Evolutionary conservation across 1,140 invertebrate species (phyloP).

Genomic region (Solenopsis invicta): DNA sequence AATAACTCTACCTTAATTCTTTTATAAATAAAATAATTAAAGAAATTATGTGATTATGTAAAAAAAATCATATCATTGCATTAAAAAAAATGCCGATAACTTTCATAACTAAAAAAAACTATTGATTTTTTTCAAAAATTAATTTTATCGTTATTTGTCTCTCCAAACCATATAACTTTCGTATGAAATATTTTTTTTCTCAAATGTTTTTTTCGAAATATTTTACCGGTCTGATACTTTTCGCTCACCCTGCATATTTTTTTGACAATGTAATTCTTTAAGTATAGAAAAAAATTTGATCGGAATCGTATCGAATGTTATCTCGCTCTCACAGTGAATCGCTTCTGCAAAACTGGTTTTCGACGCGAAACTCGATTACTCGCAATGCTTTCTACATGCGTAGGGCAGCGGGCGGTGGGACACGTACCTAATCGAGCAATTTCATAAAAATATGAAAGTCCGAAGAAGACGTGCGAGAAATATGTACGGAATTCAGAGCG

Average conservation of each 20-base stretch:
- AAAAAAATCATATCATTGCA: too few species aligned
- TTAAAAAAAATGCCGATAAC: too few species aligned
- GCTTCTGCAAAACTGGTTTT: conserved; percentile 26
- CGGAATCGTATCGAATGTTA: neutral
- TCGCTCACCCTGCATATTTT: neutral
- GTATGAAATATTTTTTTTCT: too few species aligned
- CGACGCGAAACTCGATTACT: neutral
- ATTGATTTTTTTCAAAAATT: too few species aligned
- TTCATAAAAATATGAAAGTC: conserved; percentile 58
- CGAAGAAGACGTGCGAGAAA: conserved; percentile 48
- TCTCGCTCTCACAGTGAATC: conserved; percentile 13
- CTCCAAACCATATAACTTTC: too few species aligned
- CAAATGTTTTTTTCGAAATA: too few species aligned
- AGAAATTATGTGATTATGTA: too few species aligned
- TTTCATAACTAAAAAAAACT: too few species aligned
- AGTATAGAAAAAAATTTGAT: neutral
- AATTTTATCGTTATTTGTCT: too few species aligned
- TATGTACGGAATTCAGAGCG: conserved; percentile 53
- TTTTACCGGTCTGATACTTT: too few species aligned
- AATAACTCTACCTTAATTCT: too few species aligned
- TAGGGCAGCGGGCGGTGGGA: neutral
- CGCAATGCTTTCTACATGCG: neutral
- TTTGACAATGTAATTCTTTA: neutral
- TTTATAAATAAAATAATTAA: too few species aligned
- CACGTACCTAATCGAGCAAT: conserved; percentile 43